A percentile compares a stretch with the other conserved stretches of the same genome.
These are phyloP conservation scores for Phoxinus dragarum DNA, from an alignment of 2,797 vertebrate genomes.

Conservation along the genomic window DNA sequence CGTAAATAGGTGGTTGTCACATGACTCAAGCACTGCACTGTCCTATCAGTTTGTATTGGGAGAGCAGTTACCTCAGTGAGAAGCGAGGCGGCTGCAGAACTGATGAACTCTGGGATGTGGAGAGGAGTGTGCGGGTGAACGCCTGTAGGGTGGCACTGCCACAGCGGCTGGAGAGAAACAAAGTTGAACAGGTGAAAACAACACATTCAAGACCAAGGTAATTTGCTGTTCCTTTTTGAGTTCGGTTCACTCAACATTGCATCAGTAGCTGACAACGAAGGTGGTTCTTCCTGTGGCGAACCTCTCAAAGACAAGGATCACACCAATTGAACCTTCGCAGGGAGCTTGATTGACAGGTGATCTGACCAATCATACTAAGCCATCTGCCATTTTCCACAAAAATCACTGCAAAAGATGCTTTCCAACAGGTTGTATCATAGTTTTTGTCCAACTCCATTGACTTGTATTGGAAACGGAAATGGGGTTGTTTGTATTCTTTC, in stretches of 20 bases:
- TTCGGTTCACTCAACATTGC: neutral
- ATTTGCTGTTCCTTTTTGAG: neutral
- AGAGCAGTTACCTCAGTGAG: conserved; percentile 87
- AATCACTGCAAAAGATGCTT: too few relatives aligned
- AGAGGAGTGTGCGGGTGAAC: conserved; percentile 93
- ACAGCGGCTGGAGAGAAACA: conserved; percentile 82
- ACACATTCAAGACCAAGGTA: neutral
- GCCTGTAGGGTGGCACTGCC: conserved; percentile 90
- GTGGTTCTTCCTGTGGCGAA: neutral
- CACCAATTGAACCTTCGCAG: too few relatives aligned
- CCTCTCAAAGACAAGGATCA: neutral
- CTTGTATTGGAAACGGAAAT: too few relatives aligned
- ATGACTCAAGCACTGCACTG: conserved; percentile 43
- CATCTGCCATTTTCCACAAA: too few relatives aligned
- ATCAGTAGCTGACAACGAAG: neutral
- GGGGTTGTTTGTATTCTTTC: too few relatives aligned
- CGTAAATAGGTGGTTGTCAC: too few relatives aligned
- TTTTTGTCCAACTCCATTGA: too few relatives aligned
- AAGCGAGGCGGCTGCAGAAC: conserved; percentile 85
- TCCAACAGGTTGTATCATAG: too few relatives aligned
- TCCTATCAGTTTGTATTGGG: neutral
- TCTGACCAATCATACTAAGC: too few relatives aligned
- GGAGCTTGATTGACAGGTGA: too few relatives aligned
- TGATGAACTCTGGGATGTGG: conserved; percentile 88
- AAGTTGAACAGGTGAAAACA: neutral